These are phyloP conservation scores for Rhyzopertha dominica DNA, from an alignment of 1,140 invertebrate species.

Conservation along the genomic window DNA sequence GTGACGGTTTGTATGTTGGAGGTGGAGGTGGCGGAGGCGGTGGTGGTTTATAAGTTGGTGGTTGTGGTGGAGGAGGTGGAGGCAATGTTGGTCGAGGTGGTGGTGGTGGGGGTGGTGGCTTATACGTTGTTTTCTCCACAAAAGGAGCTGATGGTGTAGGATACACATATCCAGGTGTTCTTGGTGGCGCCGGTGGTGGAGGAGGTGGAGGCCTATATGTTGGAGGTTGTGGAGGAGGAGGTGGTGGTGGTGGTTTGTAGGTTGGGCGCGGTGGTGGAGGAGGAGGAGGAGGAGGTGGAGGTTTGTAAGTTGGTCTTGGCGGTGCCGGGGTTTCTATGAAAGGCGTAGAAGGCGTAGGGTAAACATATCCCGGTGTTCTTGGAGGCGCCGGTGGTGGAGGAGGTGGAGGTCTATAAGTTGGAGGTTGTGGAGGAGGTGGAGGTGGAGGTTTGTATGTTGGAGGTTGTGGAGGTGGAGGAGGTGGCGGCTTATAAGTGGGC, in stretches of 20 bases:
- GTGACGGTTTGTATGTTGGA: neutral
- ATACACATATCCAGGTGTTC: neutral
- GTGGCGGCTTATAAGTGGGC: neutral
- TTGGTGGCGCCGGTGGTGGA: neutral
- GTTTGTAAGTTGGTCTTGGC: neutral
- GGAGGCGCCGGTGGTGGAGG: neutral
- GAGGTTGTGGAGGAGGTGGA: neutral
- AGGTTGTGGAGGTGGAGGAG: neutral
- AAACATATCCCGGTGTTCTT: neutral
- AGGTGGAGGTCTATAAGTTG: neutral
- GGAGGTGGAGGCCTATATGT: neutral
- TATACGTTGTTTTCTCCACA: neutral
- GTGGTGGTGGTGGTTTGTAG: constrained; percentile 1
- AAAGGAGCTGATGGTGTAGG: neutral
- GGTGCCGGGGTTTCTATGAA: neutral
- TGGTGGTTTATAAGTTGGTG: neutral
- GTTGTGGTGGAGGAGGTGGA: neutral
- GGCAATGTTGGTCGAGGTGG: neutral
- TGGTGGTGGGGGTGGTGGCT: neutral
- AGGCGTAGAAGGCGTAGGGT: neutral
- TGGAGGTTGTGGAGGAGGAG: neutral
- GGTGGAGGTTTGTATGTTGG: neutral
- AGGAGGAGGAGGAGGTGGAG: neutral
- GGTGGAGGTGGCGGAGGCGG: neutral
- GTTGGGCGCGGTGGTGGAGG: neutral